phyloP scores from a whole-genome alignment of 2,888 invertebrate species.

The Imbricaverruca yamaguchii region DNA sequence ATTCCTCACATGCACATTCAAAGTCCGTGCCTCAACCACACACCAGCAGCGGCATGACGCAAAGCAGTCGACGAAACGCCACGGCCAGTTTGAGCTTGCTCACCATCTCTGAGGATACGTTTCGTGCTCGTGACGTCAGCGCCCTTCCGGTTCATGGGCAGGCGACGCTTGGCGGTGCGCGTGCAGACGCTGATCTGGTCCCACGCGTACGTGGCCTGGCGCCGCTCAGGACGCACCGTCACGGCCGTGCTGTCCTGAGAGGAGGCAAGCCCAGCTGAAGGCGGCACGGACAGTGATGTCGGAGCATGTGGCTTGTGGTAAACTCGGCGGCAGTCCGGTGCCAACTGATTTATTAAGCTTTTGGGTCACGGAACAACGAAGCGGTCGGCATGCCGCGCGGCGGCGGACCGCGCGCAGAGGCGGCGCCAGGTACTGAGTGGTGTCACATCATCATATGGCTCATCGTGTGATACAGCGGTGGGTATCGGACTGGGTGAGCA shows the following conservation, averaged over 20 bases:
- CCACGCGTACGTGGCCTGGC: constrained; percentile 63
- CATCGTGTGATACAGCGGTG: no score
- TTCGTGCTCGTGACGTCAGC: constrained; percentile 49
- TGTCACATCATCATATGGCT: no score
- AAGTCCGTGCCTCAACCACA: neutral
- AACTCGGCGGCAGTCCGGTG: no score
- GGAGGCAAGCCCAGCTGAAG: neutral
- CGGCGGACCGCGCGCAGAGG: no score
- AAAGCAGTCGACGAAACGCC: neutral
- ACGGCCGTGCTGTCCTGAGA: neutral
- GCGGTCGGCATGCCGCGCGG: no score
- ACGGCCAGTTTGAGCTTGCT: constrained; percentile 28
- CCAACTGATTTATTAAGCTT: no score
- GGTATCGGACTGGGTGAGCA: no score
- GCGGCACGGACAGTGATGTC: no score
- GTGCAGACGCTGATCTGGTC: constrained; percentile 66
- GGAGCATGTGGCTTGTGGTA: no score
- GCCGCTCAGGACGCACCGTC: neutral
- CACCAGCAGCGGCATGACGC: neutral
- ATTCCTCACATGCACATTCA: no score
- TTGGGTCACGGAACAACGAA: no score
- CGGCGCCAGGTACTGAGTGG: no score
- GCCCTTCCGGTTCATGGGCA: constrained; percentile 35
- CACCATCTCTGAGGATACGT: constrained; percentile 68
- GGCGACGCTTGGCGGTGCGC: neutral